Base-by-base conservation (phyloP, 2,888 invertebrate species). In the Luperina nickerlii region DNA sequence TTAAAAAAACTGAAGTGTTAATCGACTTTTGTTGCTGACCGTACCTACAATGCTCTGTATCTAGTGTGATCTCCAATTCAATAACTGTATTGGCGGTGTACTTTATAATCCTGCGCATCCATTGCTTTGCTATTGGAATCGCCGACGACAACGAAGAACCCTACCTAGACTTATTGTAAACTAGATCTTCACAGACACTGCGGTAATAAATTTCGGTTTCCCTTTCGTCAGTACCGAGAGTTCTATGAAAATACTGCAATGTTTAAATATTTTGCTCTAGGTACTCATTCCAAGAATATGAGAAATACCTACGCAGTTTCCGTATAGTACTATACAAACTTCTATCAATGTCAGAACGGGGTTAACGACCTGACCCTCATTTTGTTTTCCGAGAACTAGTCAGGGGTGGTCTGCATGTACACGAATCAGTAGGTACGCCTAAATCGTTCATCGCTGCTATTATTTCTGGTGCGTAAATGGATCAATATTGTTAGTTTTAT, bases 291-390 rank as follows among this genome's bases (percentile, higher is more conserved):
- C 9, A n/a, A 42, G n/a, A 42, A n/a, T 42, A 20, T 11, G 20
- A 68, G 13, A 13, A 69, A 69, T 70, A 71, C n/a, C 18, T 38
- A 71, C 7, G 11, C 2, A 11, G 15, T 57, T 48, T 32, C 15
- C 15, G 48, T 32, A 76, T 20, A n/a, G 32, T 7, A 32, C 7
- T 45, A 18, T 15, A 62, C 11, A 68, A 67, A 67, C 13, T 42
- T 51, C n/a, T 45, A 32, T 67, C 51, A 67, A n/a, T 79, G 42
- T 73, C 24, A 68, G 13, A 1, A 38, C n/a, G 74, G 74, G 67
- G 74, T 68, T 54, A 74, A 38, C 38, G 74, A 81, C 81, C 81
- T 69, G 48, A 48, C 63, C 81, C 80, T 81, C 54, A 74, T 74
- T 69, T 63, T 63, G 38, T 48, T 74, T 57, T 24, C 68, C 51